A percentile compares a stretch with the other conserved stretches of the same genome.
Evolutionary conservation across 2,888 invertebrate genomes (phyloP).

Genomic region (Pristionchus exspectatus): DNA sequence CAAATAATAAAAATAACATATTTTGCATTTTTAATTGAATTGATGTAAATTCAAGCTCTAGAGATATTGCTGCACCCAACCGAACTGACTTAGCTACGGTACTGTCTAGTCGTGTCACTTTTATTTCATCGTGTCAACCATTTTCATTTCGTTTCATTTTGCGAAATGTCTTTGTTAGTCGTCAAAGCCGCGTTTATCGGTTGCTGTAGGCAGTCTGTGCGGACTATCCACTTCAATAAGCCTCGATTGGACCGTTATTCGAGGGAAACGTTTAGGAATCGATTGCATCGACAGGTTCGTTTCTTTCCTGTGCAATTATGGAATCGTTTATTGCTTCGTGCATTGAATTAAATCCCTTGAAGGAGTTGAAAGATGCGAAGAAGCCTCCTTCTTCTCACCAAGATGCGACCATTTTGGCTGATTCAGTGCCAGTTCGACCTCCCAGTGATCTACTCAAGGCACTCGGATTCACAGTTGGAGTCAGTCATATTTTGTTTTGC

Average conservation of each 20-base stretch:
- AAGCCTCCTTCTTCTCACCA: not conserved
- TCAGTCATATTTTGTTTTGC: constrained; percentile 53
- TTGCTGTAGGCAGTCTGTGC: constrained; percentile 39
- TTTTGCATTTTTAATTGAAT: too few relatives aligned
- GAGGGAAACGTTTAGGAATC: constrained; percentile 16
- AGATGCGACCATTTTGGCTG: constrained; percentile 53
- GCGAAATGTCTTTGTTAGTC: constrained; percentile 35
- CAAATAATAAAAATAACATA: too few relatives aligned
- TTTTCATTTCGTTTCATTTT: not conserved
- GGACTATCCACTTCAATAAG: constrained; percentile 14
- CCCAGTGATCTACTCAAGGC: constrained; percentile 64
- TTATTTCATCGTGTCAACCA: not conserved
- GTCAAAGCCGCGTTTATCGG: constrained; percentile 38
- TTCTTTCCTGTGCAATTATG: not conserved
- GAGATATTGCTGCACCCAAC: too few relatives aligned
- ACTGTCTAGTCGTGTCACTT: not conserved
- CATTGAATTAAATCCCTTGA: not conserved
- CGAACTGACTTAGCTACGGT: too few relatives aligned
- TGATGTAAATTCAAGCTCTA: too few relatives aligned
- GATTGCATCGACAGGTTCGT: constrained; percentile 35
- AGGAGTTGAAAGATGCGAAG: constrained; percentile 50
- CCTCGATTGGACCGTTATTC: constrained; percentile 31
- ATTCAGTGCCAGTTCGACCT: constrained; percentile 68
- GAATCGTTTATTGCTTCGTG: not conserved
- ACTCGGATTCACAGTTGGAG: constrained; percentile 66